Base-by-base conservation (phyloP, 2,888 invertebrate genomes). In the Chydorus sphaericus region DNA sequence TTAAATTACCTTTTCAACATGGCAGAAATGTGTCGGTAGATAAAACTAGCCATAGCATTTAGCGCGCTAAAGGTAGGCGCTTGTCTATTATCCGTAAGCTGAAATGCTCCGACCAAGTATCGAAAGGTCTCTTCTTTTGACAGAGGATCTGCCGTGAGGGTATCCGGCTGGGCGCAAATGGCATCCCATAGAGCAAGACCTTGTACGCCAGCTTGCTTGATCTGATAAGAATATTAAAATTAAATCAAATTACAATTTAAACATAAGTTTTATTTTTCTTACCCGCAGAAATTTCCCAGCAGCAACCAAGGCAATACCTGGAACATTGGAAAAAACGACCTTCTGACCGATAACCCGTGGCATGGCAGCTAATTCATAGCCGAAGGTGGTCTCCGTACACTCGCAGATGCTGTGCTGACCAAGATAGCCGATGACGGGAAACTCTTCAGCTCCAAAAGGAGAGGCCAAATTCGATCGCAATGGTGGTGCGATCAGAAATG, bases 61-160 rank as follows among this genome's bases (percentile, higher is more conserved):
- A 51, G 14, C 10, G 51, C 29, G 14, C 30, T 51, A 20, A 30
- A 51, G 7, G 51, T 51, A 31, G 51, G 51, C 16, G 51, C 51
- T 8, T 6, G 4, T 51, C 8, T 29, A 18, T 51, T 51, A 18
- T 51, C 51, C 10, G 28, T 18, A 18, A 18, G 28, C 51, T 51
- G 51, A 20, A 51, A 51, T 7, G 51, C 30, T n/a, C 18, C 16
- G 16, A 51, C 30, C 8, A 51, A 51, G 6, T 31, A 16, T 31
- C 31, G 30, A 30, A 51, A 51, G 30, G 51, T 18, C 6, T 20
- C 30, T 8, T 18, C 31, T 10, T 14, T 14, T 30, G 10, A 2
- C 3, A 51, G 10, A 30, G 28, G 51, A 6, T 31, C 51, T 11
- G 31, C 7, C 10, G 18, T 3, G 16, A 28, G 10, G 10, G 18